phyloP scores from a whole-genome alignment of 1,140 invertebrate species.

The Micrasema longulum region DNA sequence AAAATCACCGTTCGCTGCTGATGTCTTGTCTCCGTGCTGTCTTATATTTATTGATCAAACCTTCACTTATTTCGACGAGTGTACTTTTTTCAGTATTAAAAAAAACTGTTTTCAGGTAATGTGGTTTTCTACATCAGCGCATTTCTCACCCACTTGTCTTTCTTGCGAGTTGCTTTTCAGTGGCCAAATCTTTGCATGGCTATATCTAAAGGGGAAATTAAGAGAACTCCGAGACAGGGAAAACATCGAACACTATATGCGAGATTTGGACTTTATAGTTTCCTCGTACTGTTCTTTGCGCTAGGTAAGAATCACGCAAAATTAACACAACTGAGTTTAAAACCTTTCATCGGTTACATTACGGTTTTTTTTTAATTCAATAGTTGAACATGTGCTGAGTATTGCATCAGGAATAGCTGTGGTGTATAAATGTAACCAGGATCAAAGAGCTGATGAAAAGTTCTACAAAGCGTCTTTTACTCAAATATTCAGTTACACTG shows the following conservation, averaged over 20 bases:
- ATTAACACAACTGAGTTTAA: background rate
- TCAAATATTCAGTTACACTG: constrained; percentile 18
- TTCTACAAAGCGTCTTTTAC: constrained; percentile 17
- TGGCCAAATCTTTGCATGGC: constrained; percentile 39
- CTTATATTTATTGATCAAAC: no score
- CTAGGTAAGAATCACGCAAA: constrained; percentile 10
- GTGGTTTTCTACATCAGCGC: constrained; percentile 45
- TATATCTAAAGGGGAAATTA: constrained; percentile 28
- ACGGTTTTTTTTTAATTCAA: background rate
- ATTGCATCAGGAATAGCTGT: constrained; percentile 11
- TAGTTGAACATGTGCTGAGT: constrained; percentile 25
- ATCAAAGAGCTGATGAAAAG: background rate
- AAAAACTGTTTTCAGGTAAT: constrained; percentile 30
- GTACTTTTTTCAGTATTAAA: no score
- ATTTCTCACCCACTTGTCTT: constrained; percentile 28
- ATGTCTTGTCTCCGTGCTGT: no score
- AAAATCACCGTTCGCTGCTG: no score
- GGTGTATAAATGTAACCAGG: constrained; percentile 8
- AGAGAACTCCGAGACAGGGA: background rate
- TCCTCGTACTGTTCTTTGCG: constrained; percentile 41
- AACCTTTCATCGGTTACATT: background rate
- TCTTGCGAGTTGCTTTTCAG: constrained; percentile 39
- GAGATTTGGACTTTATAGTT: constrained; percentile 31
- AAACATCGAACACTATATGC: background rate
- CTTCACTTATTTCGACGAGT: no score